These are phyloP conservation scores for Acomys russatus DNA, from an alignment of 2,797 vertebrate species.

Conservation along the genomic window DNA sequence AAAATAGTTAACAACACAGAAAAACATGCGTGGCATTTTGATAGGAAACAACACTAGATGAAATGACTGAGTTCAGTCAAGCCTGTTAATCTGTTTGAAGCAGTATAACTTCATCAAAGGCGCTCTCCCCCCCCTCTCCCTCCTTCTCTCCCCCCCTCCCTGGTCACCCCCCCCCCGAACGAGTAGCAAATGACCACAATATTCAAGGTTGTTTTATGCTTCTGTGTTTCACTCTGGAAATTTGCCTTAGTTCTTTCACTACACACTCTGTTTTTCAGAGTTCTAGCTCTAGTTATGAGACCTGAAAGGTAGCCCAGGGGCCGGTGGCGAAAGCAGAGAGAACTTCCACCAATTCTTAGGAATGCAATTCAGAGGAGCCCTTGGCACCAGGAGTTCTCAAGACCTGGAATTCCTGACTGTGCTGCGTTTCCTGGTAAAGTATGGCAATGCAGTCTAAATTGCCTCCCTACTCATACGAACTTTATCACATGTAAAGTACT, in stretches of 20 bases:
- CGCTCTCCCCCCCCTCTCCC: not conserved
- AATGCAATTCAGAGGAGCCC: not conserved
- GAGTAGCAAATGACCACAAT: too few species aligned
- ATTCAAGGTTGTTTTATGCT: not conserved
- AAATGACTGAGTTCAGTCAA: slow-evolving; percentile 25
- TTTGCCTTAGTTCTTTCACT: slow-evolving; percentile 42
- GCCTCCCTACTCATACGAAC: not conserved
- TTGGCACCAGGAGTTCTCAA: not conserved
- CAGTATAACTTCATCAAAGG: not conserved
- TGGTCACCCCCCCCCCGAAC: slow-evolving; percentile 35
- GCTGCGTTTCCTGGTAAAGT: slow-evolving; percentile 51
- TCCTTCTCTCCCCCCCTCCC: not conserved
- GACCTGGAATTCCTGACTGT: not conserved
- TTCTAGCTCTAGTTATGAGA: not conserved
- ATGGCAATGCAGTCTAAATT: slow-evolving; percentile 27
- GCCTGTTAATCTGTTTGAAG: slow-evolving; percentile 23
- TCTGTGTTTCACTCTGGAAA: slow-evolving; percentile 21
- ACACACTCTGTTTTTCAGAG: not conserved
- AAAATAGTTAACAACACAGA: slow-evolving; percentile 44
- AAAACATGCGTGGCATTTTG: not conserved
- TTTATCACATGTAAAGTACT: slow-evolving; percentile 3
- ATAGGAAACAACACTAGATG: not conserved
- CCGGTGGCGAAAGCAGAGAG: too few species aligned
- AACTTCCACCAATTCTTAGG: not conserved
- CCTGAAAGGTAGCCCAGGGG: not conserved